These are phyloP conservation scores for Lathamus discolor DNA, from an alignment of 2,113 vertebrate species.

Conservation along the genomic window DNA sequence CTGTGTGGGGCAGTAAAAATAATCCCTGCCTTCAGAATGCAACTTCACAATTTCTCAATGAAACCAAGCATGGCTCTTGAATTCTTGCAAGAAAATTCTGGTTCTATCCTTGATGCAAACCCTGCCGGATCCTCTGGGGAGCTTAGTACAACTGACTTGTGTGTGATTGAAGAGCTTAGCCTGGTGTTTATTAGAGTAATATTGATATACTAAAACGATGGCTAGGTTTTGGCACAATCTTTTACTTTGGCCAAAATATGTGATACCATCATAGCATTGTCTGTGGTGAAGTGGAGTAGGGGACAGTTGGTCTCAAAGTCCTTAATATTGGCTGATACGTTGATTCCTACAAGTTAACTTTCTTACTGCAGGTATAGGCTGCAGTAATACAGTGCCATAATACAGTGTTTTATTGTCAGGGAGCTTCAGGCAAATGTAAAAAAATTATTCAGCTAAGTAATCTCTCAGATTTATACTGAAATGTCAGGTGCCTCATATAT, in stretches of 20 bases:
- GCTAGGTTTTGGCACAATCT: background rate
- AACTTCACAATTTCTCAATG: background rate
- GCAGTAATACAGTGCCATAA: background rate
- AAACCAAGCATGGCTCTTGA: background rate
- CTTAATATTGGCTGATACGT: background rate
- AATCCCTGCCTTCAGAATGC: background rate
- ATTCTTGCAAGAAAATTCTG: background rate
- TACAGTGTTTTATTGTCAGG: background rate
- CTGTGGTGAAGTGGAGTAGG: background rate
- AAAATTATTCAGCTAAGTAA: background rate
- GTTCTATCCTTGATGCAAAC: background rate
- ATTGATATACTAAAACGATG: background rate
- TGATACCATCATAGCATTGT: background rate
- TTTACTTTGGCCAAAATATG: background rate
- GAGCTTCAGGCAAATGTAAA: background rate
- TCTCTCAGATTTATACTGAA: background rate
- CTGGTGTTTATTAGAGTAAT: background rate
- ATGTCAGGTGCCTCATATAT: background rate
- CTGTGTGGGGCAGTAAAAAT: background rate
- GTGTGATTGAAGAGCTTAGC: background rate
- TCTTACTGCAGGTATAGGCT: background rate
- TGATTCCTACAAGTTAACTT: background rate
- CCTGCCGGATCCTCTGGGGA: background rate
- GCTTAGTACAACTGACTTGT: background rate
- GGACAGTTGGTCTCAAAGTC: background rate